These are phyloP conservation scores for Drosophila quadrilineata DNA, from an alignment of 1,140 invertebrate species.

Conservation along the genomic window DNA sequence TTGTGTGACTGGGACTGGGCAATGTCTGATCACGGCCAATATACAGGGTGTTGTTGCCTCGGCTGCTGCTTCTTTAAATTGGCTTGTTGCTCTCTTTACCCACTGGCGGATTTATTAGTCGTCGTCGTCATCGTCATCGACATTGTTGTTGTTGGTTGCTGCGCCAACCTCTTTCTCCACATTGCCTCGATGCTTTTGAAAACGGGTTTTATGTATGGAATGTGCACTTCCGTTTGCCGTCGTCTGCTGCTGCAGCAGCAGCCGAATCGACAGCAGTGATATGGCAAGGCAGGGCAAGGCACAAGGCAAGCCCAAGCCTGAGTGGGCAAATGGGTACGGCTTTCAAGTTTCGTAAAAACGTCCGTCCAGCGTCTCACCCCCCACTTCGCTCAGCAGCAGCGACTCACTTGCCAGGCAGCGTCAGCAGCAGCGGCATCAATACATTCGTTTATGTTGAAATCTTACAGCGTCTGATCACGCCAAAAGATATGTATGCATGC, in stretches of 20 bases:
- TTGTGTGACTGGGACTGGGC: constrained; percentile 30
- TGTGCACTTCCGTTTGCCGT: constrained; percentile 78
- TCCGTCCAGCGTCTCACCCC: constrained; percentile 20
- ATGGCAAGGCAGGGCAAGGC: too few relatives aligned
- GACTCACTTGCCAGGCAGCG: constrained; percentile 23
- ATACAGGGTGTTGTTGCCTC: constrained; percentile 43
- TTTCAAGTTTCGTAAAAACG: constrained; percentile 75
- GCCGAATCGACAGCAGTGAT: constrained; percentile 39
- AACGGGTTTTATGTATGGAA: constrained; percentile 76
- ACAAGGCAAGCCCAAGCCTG: constrained; percentile 40
- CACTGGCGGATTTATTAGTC: constrained; percentile 78
- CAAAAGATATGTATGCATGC: constrained; percentile 28
- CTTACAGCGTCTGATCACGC: constrained; percentile 37
- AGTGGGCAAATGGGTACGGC: constrained; percentile 70
- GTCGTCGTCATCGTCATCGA: constrained; percentile 33
- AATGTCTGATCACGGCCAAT: constrained; percentile 30
- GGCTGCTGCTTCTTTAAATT: constrained; percentile 39
- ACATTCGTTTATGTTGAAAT: constrained; percentile 55
- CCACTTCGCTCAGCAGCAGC: constrained; percentile 11
- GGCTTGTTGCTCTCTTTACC: constrained; percentile 78
- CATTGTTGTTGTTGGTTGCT: background rate
- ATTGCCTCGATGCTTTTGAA: constrained; percentile 41
- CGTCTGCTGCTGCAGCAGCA: constrained; percentile 33
- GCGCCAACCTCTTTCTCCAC: constrained; percentile 61
- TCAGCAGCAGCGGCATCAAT: constrained; percentile 66